Conservation (phyloP, 2,113 vertebrate species). For the Grantiella picta region DNA sequence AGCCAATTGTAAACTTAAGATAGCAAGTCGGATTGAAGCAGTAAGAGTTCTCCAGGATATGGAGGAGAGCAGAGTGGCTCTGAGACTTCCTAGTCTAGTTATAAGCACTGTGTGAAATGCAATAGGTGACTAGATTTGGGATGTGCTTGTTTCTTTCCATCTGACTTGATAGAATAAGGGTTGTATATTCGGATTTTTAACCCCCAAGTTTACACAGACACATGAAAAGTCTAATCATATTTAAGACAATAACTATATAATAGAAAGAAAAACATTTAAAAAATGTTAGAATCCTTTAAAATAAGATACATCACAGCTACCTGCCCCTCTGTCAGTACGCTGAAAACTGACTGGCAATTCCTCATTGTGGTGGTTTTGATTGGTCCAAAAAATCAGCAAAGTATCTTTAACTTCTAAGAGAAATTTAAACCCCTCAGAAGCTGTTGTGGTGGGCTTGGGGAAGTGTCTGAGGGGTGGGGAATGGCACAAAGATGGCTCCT, state of each 20-base stretch:
- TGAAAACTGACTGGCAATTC: background rate
- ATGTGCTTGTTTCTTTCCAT: background rate
- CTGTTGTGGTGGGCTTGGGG: too few relatives aligned
- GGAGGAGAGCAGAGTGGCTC: background rate
- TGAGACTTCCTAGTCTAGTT: background rate
- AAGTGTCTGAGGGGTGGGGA: too few relatives aligned
- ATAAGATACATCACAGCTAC: background rate
- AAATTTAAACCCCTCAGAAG: too few relatives aligned
- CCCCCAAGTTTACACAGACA: background rate
- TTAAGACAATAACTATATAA: background rate
- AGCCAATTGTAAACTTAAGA: background rate
- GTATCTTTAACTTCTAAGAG: too few relatives aligned
- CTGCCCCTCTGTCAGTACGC: background rate
- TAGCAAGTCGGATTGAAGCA: background rate
- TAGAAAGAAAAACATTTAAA: fast-evolving
- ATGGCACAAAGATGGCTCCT: too few relatives aligned
- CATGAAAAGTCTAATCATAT: background rate
- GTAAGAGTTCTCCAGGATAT: background rate
- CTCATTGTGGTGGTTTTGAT: background rate
- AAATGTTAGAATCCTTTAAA: background rate
- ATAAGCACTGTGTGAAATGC: background rate
- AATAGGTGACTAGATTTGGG: background rate
- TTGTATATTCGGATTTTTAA: background rate
- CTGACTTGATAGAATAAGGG: background rate
- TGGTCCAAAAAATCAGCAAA: too few relatives aligned